Conservation (phyloP, 2,113 vertebrate species). For the Hippocampus comes region DNA sequence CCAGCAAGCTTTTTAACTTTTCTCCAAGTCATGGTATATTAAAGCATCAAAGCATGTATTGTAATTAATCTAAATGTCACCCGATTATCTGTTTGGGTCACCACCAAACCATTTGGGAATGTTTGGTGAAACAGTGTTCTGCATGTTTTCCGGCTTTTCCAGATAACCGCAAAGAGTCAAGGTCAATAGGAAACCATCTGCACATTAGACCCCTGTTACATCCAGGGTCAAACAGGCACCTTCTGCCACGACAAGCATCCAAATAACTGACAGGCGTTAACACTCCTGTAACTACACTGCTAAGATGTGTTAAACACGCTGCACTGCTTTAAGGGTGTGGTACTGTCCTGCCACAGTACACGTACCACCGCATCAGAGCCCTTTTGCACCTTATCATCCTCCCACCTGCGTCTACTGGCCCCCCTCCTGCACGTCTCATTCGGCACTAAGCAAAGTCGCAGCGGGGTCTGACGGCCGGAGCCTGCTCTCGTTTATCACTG, state of each 20-base stretch:
- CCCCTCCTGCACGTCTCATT: conserved; percentile 56
- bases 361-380: conserved; percentile 19
- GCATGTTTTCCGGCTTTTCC: conserved; percentile 8
- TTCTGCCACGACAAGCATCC: conserved; percentile 43
- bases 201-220: conserved; percentile 37
- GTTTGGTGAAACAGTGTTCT: conserved; percentile 17
- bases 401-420: conserved; percentile 10
- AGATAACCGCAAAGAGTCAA: conserved; percentile 20
- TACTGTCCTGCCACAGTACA: conserved; percentile 23
- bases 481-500: conserved; percentile 46
- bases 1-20: neutral
- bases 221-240: conserved; percentile 58
- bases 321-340: conserved; percentile 40
- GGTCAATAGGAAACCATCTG: conserved; percentile 52
- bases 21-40: neutral
- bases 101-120: conserved; percentile 30
- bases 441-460: conserved; percentile 62
- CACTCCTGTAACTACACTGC: conserved; percentile 63
- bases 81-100: conserved; percentile 22
- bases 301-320: conserved; percentile 64
- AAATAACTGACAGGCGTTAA: conserved; percentile 68
- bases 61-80: conserved; percentile 21
- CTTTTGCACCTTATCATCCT: conserved; percentile 31
- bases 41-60: conserved; percentile 11
- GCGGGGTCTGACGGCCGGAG: conserved; percentile 40